phyloP scores from a whole-genome alignment of 2,888 invertebrate species.

The Stenolophus ochropezus region DNA sequence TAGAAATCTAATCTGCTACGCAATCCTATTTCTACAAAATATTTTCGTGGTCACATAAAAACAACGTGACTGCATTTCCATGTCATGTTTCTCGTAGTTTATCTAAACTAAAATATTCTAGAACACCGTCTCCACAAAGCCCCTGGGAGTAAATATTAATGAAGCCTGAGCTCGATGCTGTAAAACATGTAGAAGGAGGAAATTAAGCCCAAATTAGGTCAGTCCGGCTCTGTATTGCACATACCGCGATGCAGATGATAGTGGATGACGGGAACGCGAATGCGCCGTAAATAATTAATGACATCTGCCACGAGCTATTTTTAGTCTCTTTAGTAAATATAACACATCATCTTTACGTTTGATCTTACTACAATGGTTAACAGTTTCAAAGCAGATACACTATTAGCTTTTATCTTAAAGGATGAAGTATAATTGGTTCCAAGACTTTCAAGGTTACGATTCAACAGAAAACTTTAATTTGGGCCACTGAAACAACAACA shows the following conservation, averaged over 20 bases:
- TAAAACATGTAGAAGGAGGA: neutral
- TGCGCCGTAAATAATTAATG: conserved; percentile 51
- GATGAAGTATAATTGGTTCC: neutral
- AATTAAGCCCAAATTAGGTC: neutral
- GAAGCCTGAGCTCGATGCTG: neutral
- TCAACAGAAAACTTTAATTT: no score
- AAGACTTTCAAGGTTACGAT: neutral
- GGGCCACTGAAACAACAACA: no score
- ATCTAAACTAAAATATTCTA: no score
- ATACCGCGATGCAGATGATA: conserved; percentile 36
- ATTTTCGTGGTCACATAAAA: no score
- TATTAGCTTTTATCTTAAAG: neutral
- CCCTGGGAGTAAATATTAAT: neutral
- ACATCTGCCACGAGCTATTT: conserved; percentile 47
- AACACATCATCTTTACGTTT: neutral
- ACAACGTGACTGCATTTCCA: no score
- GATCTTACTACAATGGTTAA: conserved; percentile 20
- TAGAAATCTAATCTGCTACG: no score
- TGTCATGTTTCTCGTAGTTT: no score
- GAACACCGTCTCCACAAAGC: no score
- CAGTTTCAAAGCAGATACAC: neutral
- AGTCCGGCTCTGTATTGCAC: conserved; percentile 16
- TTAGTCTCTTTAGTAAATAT: neutral
- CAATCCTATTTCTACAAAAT: no score
- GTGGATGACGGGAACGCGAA: neutral